Conservation (phyloP, 2,888 invertebrate species). For the Lucinisca nassula region DNA sequence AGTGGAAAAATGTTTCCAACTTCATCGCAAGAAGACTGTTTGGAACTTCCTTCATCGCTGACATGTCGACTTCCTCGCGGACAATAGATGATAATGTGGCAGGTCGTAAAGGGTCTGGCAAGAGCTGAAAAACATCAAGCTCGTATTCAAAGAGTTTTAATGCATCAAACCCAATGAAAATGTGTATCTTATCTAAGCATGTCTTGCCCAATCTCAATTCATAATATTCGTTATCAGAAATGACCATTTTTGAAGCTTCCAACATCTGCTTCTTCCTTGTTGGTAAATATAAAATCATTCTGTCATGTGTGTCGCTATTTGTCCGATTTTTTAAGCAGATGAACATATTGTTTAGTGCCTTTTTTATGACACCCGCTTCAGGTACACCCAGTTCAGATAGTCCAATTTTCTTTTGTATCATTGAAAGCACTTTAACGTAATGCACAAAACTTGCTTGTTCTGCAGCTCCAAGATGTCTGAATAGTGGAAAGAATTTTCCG, state of each 20-base stretch:
- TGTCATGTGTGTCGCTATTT: neutral
- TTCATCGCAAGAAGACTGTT: neutral
- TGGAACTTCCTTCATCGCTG: neutral
- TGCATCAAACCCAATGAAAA: neutral
- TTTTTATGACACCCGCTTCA: slow-evolving; percentile 1
- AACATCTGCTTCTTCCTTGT: neutral
- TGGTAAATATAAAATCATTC: neutral
- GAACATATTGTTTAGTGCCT: neutral
- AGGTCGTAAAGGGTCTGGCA: neutral
- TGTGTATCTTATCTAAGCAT: neutral
- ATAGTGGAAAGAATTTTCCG: slow-evolving; percentile 47
- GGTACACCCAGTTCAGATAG: slow-evolving; percentile 29
- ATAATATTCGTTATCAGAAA: neutral
- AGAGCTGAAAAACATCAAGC: neutral
- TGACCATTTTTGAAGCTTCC: neutral
- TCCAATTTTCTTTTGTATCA: slow-evolving; percentile 15
- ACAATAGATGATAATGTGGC: neutral
- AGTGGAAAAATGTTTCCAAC: neutral
- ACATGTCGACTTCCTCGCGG: neutral
- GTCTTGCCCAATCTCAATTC: neutral
- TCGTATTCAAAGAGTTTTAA: neutral
- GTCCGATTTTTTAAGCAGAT: neutral
- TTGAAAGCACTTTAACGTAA: slow-evolving; percentile 50
- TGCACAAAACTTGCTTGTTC: slow-evolving; percentile 20
- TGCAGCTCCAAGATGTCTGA: slow-evolving; percentile 52